Evolutionary conservation across 1,140 invertebrate genomes (phyloP).

Genomic region (Drosophila pseudoobscura): DNA sequence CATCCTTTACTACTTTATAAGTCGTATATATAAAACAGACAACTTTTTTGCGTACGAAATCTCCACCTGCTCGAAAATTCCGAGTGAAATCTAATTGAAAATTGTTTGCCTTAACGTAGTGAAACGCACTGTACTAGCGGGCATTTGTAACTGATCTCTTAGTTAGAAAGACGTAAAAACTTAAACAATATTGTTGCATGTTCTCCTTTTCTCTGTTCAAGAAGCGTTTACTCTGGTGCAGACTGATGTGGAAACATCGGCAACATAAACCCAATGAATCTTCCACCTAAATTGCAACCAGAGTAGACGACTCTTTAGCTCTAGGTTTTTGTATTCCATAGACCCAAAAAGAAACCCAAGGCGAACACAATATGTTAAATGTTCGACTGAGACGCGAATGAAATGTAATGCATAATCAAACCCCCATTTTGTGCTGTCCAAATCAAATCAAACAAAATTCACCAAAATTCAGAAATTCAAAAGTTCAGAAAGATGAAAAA

Average conservation of each 20-base stretch:
- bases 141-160: slow-evolving; percentile 51
- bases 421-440: slow-evolving; percentile 5
- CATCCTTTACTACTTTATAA: no score
- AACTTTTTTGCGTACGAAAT: no score
- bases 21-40: no score
- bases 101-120: neutral
- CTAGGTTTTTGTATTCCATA: slow-evolving; percentile 40
- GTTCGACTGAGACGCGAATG: neutral
- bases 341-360: slow-evolving; percentile 7
- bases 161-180: slow-evolving; percentile 37
- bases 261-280: slow-evolving; percentile 6
- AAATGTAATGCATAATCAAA: slow-evolving; percentile 8
- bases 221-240: slow-evolving; percentile 9
- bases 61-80: no score
- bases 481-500: neutral
- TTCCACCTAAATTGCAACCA: slow-evolving; percentile 10
- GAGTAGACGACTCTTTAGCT: slow-evolving; percentile 21
- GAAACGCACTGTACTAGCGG: slow-evolving; percentile 39
- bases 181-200: slow-evolving; percentile 49
- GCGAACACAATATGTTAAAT: slow-evolving; percentile 16
- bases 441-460: slow-evolving; percentile 19
- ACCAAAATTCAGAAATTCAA: slow-evolving; percentile 12
- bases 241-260: slow-evolving; percentile 4
- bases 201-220: slow-evolving; percentile 15
- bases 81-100: no score